phyloP scores from a whole-genome alignment of 2,888 invertebrate species.

The Harpalus rufipes region DNA sequence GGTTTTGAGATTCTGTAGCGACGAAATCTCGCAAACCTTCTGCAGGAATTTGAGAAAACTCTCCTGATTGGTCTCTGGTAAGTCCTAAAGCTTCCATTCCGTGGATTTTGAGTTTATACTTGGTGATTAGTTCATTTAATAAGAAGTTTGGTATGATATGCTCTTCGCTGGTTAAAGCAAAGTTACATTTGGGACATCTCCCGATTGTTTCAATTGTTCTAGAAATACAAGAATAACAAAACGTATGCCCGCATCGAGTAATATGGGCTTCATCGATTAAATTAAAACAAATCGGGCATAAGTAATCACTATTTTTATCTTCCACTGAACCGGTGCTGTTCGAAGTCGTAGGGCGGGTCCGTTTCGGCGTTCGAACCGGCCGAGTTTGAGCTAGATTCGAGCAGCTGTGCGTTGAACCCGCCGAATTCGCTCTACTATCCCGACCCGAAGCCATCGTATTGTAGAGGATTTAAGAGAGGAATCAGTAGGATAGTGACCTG shows the following conservation, averaged over 20 bases:
- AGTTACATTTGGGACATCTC: conserved; percentile 92
- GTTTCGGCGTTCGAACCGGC: conserved; percentile 77
- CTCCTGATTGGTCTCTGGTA: conserved; percentile 75
- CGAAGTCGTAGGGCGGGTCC: conserved; percentile 78
- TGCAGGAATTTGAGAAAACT: conserved; percentile 75
- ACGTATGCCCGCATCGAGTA: conserved; percentile 95
- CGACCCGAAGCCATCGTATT: conserved; percentile 75
- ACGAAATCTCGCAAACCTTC: conserved; percentile 83
- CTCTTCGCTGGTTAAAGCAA: conserved; percentile 83
- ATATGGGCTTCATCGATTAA: conserved; percentile 93
- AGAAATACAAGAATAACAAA: conserved; percentile 90
- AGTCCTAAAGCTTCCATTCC: conserved; percentile 77
- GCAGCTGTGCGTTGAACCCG: conserved; percentile 76
- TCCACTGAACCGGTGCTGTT: conserved; percentile 83
- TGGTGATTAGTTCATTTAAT: conserved; percentile 88
- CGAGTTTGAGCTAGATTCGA: conserved; percentile 75
- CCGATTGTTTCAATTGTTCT: conserved; percentile 83
- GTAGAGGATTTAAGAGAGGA: conserved; percentile 48
- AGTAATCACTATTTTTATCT: conserved; percentile 83
- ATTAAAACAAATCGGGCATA: conserved; percentile 93
- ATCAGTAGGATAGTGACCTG: conserved; percentile 78
- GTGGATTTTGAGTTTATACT: conserved; percentile 81
- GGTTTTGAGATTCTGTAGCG: conserved; percentile 84
- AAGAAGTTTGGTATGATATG: conserved; percentile 92
- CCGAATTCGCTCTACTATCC: conserved; percentile 77